phyloP scores from a whole-genome alignment of 2,888 invertebrate genomes.

The Disparrhopalites patrizii region DNA sequence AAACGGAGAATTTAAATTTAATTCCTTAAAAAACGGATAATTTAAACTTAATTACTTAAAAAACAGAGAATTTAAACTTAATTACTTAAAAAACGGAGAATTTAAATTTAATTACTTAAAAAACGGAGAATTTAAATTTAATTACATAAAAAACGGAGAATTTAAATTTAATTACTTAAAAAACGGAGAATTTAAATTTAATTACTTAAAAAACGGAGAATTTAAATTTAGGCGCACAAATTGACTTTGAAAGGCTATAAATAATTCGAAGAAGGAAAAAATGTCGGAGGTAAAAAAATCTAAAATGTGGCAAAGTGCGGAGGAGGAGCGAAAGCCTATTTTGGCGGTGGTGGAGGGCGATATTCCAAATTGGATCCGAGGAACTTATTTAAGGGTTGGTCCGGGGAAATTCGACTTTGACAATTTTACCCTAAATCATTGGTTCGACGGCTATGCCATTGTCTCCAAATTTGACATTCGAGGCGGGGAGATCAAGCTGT shows the following conservation, averaged over 20 bases:
- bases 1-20: too few relatives aligned
- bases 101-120: too few relatives aligned
- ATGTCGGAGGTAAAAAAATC: slow-evolving; percentile 27
- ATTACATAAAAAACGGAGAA: too few relatives aligned
- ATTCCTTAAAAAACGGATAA: too few relatives aligned
- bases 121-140: too few relatives aligned
- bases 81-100: too few relatives aligned
- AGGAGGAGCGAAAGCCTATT: slow-evolving; percentile 32
- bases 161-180: not conserved
- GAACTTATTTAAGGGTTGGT: slow-evolving; percentile 53
- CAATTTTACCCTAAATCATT: slow-evolving; percentile 53
- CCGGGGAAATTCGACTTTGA: slow-evolving; percentile 55
- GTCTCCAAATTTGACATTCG: slow-evolving; percentile 54
- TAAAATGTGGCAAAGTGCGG: slow-evolving; percentile 40
- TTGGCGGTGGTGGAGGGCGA: slow-evolving; percentile 32
- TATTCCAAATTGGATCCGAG: slow-evolving; percentile 37
- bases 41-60: too few relatives aligned
- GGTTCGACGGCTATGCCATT: slow-evolving; percentile 56
- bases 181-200: not conserved
- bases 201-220: not conserved
- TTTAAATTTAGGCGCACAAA: not conserved
- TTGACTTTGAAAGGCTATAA: not conserved
- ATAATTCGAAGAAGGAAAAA: slow-evolving; percentile 1
- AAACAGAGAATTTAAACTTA: too few relatives aligned
- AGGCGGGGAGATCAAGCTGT: slow-evolving; percentile 51